Conservation (phyloP, 2,888 invertebrate species). For the Andricus curvator region DNA sequence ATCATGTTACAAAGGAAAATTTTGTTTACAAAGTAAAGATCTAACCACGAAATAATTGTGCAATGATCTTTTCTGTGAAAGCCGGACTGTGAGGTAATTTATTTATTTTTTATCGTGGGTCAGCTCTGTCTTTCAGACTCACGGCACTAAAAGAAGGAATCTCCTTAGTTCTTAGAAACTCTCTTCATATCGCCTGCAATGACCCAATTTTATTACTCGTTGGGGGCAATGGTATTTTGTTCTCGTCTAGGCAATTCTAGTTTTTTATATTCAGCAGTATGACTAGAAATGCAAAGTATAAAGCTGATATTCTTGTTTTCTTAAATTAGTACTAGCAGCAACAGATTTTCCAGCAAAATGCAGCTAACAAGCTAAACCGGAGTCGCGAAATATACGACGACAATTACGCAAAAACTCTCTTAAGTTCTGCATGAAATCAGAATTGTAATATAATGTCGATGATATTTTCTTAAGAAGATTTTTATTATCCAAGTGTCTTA, state of each 20-base stretch:
- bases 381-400: slow-evolving; percentile 13
- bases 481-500: neutral
- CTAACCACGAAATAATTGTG: neutral
- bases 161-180: neutral
- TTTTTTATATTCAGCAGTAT: neutral
- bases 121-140: neutral
- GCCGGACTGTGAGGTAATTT: neutral
- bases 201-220: neutral
- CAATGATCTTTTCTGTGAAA: neutral
- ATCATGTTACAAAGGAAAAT: neutral
- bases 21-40: neutral
- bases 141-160: slow-evolving; percentile 3
- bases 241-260: neutral
- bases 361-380: slow-evolving; percentile 28
- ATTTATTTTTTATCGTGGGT: neutral
- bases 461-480: slow-evolving; percentile 6
- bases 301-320: neutral
- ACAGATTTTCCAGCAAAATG: neutral
- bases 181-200: neutral
- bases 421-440: slow-evolving; percentile 1
- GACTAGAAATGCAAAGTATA: slow-evolving; percentile 2
- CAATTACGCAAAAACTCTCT: slow-evolving; percentile 30
- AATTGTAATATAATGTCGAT: neutral
- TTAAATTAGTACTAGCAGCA: neutral
- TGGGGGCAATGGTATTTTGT: neutral